Percentiles rank a stretch among this genome's conserved stretches.
Conservation (phyloP, 2,113 vertebrate species). For the Lagopus leucura region DNA sequence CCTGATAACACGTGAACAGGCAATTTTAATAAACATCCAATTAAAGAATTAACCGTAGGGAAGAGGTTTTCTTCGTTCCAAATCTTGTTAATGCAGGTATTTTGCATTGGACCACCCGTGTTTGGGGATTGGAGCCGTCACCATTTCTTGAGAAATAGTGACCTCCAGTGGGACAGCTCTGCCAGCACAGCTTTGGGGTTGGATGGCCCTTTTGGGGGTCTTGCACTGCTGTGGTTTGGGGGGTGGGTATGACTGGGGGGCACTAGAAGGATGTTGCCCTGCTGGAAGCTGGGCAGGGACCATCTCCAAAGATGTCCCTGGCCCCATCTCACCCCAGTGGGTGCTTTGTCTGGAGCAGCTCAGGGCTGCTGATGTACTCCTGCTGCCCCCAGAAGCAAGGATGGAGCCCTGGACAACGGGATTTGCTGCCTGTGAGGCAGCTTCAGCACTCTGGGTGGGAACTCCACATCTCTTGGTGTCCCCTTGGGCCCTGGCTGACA, state of each 20-base stretch:
- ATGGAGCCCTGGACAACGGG: accelerated
- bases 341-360: background rate
- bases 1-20: slow-evolving; percentile 16
- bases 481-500: background rate
- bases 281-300: accelerated
- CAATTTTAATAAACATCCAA: slow-evolving; percentile 35
- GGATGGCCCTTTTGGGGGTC: background rate
- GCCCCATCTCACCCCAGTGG: background rate
- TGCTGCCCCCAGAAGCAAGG: background rate
- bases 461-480: accelerated
- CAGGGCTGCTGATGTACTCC: background rate
- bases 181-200: background rate
- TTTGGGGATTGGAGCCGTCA: background rate
- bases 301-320: accelerated
- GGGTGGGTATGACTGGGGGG: background rate
- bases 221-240: background rate
- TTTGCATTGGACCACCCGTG: slow-evolving; percentile 39
- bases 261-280: background rate
- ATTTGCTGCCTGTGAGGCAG: accelerated
- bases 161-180: slow-evolving; percentile 41
- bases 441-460: accelerated
- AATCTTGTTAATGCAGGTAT: background rate
- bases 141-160: slow-evolving; percentile 45
- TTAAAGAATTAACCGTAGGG: slow-evolving; percentile 54
- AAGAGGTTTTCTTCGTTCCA: slow-evolving; percentile 26